Percentiles rank a stretch among this genome's conserved stretches.
Evolutionary conservation across 2,113 vertebrate genomes (phyloP).

Genomic region (Onychorhynchus coronatus): DNA sequence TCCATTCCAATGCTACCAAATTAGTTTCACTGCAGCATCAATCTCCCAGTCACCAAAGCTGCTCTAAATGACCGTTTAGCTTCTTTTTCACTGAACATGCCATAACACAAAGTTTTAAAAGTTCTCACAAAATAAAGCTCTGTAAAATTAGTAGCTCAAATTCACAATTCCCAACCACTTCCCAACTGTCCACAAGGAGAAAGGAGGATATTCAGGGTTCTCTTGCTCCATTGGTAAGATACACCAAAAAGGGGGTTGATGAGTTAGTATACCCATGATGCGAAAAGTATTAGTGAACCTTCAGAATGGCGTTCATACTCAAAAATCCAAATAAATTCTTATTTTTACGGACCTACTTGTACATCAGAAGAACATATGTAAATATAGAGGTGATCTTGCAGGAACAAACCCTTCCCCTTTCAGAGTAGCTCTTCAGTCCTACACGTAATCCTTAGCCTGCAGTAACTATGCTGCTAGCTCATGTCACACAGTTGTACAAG

Average conservation of each 20-base stretch:
- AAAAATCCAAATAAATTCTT: background rate
- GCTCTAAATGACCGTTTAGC: background rate
- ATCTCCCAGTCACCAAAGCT: background rate
- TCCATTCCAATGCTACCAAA: background rate
- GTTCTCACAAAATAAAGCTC: background rate
- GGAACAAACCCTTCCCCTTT: background rate
- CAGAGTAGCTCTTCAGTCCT: background rate
- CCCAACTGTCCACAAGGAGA: background rate
- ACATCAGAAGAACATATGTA: background rate
- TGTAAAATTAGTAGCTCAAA: background rate
- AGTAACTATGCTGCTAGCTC: background rate
- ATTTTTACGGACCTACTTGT: background rate
- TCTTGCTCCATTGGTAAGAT: background rate
- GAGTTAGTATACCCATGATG: background rate
- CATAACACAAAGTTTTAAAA: background rate
- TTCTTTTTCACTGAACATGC: background rate
- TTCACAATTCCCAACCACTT: background rate
- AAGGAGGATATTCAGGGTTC: background rate
- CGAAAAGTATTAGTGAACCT: background rate
- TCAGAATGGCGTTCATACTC: background rate
- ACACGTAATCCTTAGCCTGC: background rate
- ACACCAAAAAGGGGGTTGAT: background rate
- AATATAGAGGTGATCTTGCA: background rate
- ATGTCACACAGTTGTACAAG: background rate
- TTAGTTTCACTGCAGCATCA: background rate